These are phyloP conservation scores for Rattus rattus DNA, from an alignment of 2,113 vertebrate species.

Conservation along the genomic window DNA sequence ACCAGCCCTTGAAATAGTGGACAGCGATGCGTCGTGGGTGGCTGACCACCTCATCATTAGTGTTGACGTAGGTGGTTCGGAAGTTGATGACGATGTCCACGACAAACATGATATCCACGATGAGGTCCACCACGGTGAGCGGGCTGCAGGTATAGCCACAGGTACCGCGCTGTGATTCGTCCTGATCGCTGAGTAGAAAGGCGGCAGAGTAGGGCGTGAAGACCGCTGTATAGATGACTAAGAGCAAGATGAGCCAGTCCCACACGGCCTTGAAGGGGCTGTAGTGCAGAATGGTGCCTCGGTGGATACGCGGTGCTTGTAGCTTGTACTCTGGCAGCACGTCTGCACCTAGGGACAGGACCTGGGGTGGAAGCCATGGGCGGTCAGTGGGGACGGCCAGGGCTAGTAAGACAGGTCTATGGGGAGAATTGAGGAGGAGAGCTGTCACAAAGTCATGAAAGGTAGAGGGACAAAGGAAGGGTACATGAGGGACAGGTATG, in stretches of 20 bases:
- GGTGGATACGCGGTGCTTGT: conserved; percentile 96
- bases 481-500: background rate
- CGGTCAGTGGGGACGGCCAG: background rate
- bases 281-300: conserved; percentile 98
- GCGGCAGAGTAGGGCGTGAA: conserved; percentile 98
- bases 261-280: conserved; percentile 99
- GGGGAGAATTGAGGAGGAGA: background rate
- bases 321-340: conserved; percentile 98
- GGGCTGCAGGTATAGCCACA: conserved; percentile 97
- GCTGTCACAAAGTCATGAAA: background rate
- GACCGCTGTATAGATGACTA: conserved; percentile 98
- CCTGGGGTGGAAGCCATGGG: conserved; percentile 83
- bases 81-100: conserved; percentile 99
- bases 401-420: background rate
- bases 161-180: conserved; percentile 90
- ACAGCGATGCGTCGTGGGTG: conserved; percentile 95
- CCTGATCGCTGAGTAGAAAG: conserved; percentile 96
- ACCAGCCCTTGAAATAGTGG: conserved; percentile 99
- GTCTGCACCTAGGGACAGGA: conserved; percentile 96
- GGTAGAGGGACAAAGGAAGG: background rate
- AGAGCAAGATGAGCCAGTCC: conserved; percentile 98
- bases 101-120: conserved; percentile 99
- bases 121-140: conserved; percentile 97
- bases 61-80: conserved; percentile 98
- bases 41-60: conserved; percentile 98